These are phyloP conservation scores for Lacanobia wlatinum DNA, from an alignment of 2,888 invertebrate species.

Conservation along the genomic window DNA sequence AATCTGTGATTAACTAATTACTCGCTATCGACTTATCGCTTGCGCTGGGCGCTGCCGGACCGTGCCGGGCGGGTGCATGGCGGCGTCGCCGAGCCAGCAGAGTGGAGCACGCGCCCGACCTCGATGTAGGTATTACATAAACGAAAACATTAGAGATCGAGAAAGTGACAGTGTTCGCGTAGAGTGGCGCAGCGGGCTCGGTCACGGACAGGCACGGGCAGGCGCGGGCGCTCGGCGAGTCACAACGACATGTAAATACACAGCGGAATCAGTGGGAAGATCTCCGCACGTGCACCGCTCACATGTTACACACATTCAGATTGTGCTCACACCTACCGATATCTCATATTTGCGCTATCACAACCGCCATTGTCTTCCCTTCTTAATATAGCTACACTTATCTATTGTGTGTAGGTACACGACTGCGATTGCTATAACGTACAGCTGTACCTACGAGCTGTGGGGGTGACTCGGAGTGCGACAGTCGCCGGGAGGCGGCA, in stretches of 20 bases:
- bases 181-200: not conserved
- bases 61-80: too few relatives aligned
- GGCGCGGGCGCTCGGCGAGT: not conserved
- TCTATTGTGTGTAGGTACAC: not conserved
- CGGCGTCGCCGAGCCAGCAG: not conserved
- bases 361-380: constrained; percentile 6
- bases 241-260: not conserved
- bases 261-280: not conserved
- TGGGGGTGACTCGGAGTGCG: constrained; percentile 9
- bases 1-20: constrained; percentile 25
- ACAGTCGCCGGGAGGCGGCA: not conserved
- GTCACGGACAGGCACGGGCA: not conserved
- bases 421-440: constrained; percentile 1
- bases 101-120: not conserved
- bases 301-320: constrained; percentile 1
- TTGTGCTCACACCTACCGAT: not conserved
- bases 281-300: not conserved
- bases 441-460: constrained; percentile 4
- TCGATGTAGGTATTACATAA: constrained; percentile 9
- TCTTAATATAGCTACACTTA: not conserved
- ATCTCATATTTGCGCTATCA: constrained; percentile 7
- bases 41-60: not conserved
- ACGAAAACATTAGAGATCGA: constrained; percentile 23
- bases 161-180: constrained; percentile 39
- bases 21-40: constrained; percentile 11